Evolutionary conservation across 2,888 invertebrate genomes (phyloP).

Genomic region (Strigamia crassipes): DNA sequence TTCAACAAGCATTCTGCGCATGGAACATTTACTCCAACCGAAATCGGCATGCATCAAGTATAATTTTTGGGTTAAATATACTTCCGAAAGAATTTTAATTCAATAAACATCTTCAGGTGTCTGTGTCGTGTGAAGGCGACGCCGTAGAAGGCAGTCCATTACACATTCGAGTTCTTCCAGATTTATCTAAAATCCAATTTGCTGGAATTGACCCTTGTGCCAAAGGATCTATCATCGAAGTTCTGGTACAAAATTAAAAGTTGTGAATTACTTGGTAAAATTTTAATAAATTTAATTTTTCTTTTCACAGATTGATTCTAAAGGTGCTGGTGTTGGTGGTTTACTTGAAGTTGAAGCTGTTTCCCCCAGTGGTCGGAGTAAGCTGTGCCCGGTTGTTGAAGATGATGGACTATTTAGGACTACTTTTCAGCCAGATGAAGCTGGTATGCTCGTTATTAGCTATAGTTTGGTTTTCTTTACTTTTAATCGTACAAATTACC

Average conservation of each 20-base stretch:
- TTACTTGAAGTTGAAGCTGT: conserved; percentile 88
- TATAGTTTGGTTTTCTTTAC: background rate
- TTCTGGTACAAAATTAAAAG: conserved; percentile 66
- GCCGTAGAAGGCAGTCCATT: conserved; percentile 66
- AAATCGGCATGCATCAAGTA: conserved; percentile 90
- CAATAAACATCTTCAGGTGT: conserved; percentile 59
- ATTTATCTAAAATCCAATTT: conserved; percentile 79
- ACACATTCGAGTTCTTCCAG: conserved; percentile 85
- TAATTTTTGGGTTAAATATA: conserved; percentile 46
- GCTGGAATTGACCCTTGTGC: conserved; percentile 96
- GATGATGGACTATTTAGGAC: conserved; percentile 85
- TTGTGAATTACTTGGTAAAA: background rate
- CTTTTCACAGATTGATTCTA: conserved; percentile 64
- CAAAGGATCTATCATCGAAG: conserved; percentile 92
- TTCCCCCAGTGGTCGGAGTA: conserved; percentile 83
- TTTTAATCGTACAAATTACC: background rate
- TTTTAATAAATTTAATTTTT: no score
- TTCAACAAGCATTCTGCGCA: conserved; percentile 72
- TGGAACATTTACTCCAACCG: conserved; percentile 83
- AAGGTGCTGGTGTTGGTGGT: conserved; percentile 68
- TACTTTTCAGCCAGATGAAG: conserved; percentile 95
- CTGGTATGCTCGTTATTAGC: conserved; percentile 65
- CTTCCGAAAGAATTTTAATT: background rate
- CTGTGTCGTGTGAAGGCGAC: conserved; percentile 67
- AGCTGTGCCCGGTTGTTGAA: conserved; percentile 71